These are phyloP conservation scores for Rotaria macrura DNA, from an alignment of 2,888 invertebrate species.

Conservation along the genomic window DNA sequence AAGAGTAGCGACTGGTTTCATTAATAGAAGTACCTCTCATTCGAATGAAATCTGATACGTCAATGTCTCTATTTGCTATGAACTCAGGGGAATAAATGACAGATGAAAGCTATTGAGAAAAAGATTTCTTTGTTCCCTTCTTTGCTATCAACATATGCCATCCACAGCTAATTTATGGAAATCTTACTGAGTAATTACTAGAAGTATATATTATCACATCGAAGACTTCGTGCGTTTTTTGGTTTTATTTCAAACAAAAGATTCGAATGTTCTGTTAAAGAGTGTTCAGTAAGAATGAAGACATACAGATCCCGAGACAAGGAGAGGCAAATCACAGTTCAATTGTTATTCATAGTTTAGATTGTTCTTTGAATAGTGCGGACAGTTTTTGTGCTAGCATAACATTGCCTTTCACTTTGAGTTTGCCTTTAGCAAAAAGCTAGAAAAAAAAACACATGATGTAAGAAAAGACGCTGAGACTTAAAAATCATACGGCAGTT, in stretches of 20 bases:
- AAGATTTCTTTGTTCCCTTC: not conserved
- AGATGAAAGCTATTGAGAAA: not conserved
- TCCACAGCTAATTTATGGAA: not conserved
- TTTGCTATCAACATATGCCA: not conserved
- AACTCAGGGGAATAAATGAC: not conserved
- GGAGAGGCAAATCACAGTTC: not conserved
- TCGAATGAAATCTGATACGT: no score
- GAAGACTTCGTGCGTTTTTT: no score
- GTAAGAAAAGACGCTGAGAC: not conserved
- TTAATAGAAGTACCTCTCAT: no score
- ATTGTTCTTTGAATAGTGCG: slow-evolving; percentile 59
- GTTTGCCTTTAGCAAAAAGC: slow-evolving; percentile 79
- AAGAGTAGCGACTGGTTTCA: no score
- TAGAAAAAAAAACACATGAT: slow-evolving; percentile 55
- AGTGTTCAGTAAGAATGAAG: no score
- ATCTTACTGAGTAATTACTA: not conserved
- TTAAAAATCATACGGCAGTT: slow-evolving; percentile 46
- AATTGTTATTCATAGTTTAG: slow-evolving; percentile 37
- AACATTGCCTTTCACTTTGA: slow-evolving; percentile 79
- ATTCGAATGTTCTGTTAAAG: no score
- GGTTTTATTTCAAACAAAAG: no score
- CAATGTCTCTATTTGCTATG: not conserved
- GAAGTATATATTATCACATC: not conserved
- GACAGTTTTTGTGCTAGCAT: slow-evolving; percentile 83
- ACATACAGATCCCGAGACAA: not conserved